A percentile compares a stretch with the other conserved stretches of the same genome.
These are phyloP conservation scores for Crocuta crocuta DNA, from an alignment of 2,113 vertebrate genomes.

Conservation along the genomic window DNA sequence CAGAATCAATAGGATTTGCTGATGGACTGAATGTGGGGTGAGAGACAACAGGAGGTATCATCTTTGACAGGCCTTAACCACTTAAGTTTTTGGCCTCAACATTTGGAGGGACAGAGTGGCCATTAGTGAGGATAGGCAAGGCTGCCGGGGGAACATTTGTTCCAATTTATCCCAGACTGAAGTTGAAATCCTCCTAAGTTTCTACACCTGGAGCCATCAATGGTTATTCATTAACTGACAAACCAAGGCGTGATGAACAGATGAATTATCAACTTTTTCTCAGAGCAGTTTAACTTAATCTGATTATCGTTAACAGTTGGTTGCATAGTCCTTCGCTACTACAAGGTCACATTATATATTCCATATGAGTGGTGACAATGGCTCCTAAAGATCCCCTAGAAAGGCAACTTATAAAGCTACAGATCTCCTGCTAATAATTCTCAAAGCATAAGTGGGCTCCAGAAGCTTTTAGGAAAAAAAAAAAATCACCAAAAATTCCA, in stretches of 20 bases:
- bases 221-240: not conserved
- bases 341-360: not conserved
- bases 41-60: not conserved
- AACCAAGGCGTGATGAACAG: not conserved
- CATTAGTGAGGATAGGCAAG: not conserved
- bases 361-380: not conserved
- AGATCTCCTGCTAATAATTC: slow-evolving; percentile 32
- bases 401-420: not conserved
- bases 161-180: not conserved
- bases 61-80: not conserved
- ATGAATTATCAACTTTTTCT: not conserved
- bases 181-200: not conserved
- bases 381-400: not conserved
- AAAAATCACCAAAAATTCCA: not conserved
- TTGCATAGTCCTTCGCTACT: not conserved
- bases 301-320: not conserved
- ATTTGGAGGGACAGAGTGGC: not conserved
- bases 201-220: not conserved
- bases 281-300: not conserved
- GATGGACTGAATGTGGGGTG: not conserved
- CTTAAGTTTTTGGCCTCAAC: not conserved
- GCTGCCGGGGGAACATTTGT: not conserved
- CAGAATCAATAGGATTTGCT: not conserved
- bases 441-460: not conserved
- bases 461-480: not conserved